Evolutionary conservation across 1,140 invertebrate genomes (phyloP), one percentile per base, ranked within the genome.

Genomic region (Asobara japonica): DNA sequence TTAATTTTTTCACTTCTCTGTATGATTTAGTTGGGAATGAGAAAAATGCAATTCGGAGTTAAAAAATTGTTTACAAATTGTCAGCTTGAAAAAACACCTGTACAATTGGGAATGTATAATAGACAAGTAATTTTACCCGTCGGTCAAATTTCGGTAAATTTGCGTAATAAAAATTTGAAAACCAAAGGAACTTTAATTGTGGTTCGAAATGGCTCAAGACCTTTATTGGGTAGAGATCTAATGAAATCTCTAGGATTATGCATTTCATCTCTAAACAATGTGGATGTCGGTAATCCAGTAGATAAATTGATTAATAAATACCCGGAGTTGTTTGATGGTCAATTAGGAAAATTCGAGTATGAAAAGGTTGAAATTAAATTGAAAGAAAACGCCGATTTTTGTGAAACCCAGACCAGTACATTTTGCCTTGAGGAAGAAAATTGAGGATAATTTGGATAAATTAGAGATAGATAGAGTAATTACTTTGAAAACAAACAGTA

Each of bases 361-460:
- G n/a, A n/a, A n/a, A n/a, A n/a, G n/a, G n/a, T n/a, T n/a, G n/a
- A n/a, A n/a, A n/a, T n/a, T n/a, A n/a, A n/a, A n/a, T n/a, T n/a
- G n/a, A n/a, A n/a, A n/a, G n/a, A n/a, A 75, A 73, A 5, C 77
- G 45, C 80, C 83, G 18, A 77, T 78, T 72, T 85, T 82, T 74
- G 66, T 80, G 22, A 83, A 83, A 72, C 80, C 83, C 16, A 72
- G 87, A 48, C 76, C 79, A 5, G 75, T 89, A 16, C 83, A 84
- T 1, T 85, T 82, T 71, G 82, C 85, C 11, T 65, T 89, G 3
- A 79, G 73, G 72, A 65, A 80, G n/a, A n/a, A 16, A 76, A 82
- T 89, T 8, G 79, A 87, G 7, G 18, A 78, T 5, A 81, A 89
- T 78, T 68, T 89, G 10, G 74, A 82, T 7, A 73, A 76, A 29